These are phyloP conservation scores for Neosilurus hyrtlii DNA, from an alignment of 2,797 vertebrate genomes.

Conservation along the genomic window DNA sequence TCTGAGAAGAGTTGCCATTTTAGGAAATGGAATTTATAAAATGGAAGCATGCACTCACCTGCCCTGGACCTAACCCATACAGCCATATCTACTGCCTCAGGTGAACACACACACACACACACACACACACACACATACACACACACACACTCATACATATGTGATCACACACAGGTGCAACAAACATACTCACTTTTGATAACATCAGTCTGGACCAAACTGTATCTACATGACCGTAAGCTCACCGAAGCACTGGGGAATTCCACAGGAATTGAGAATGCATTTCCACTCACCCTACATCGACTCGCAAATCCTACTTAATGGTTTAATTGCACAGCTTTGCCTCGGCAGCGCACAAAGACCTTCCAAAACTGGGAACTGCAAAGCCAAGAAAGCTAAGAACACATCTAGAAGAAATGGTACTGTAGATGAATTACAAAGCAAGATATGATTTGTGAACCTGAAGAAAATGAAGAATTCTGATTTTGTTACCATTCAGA, in stretches of 20 bases:
- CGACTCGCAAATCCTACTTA: conserved; percentile 26
- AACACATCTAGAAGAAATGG: background rate
- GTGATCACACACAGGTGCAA: conserved; percentile 4
- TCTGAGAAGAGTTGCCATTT: conserved; percentile 32
- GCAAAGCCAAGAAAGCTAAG: background rate
- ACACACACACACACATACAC: background rate
- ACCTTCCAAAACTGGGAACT: conserved; percentile 14
- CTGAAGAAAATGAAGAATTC: background rate
- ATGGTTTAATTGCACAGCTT: conserved; percentile 28
- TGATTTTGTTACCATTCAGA: background rate
- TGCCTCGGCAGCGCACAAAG: conserved; percentile 4
- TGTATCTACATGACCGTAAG: conserved; percentile 36
- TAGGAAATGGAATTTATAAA: conserved; percentile 42
- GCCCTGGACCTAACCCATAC: conserved; percentile 37
- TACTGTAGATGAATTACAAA: background rate
- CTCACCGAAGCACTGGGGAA: conserved; percentile 25
- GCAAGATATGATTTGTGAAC: background rate
- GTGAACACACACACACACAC: conserved; percentile 32
- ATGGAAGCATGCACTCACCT: conserved; percentile 50
- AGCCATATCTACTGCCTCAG: conserved; percentile 39
- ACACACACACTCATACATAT: conserved; percentile 36
- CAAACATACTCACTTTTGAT: conserved; percentile 30
- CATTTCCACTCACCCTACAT: conserved; percentile 27
- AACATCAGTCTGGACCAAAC: conserved; percentile 42
- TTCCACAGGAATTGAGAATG: conserved; percentile 39